phyloP scores from a whole-genome alignment of 2,113 vertebrate genomes.

The Brachypodius melanocephalos region DNA sequence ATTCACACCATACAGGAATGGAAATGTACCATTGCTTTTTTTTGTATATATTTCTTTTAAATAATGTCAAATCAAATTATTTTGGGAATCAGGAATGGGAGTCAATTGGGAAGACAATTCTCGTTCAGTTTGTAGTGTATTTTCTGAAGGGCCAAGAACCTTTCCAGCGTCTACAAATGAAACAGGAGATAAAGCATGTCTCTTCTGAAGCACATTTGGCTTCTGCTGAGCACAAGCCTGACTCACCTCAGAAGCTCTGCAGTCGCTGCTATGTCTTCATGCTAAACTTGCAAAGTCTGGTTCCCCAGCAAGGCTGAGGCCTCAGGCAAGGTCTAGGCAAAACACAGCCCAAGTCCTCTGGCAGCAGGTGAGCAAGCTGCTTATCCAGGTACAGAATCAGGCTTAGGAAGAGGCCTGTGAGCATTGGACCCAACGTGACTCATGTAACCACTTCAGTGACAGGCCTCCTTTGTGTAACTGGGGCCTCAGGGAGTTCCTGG shows the following conservation, averaged over 20 bases:
- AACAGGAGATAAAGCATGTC: background rate
- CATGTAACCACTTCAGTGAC: background rate
- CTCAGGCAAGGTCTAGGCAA: background rate
- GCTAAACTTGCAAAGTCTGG: background rate
- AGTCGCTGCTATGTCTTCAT: background rate
- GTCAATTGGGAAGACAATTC: background rate
- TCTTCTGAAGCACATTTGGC: background rate
- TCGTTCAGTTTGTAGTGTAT: background rate
- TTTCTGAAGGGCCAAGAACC: background rate
- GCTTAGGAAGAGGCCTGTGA: background rate
- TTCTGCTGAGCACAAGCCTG: background rate
- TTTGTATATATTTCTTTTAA: background rate
- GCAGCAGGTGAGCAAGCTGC: background rate
- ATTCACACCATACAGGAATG: background rate
- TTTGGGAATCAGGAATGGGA: background rate
- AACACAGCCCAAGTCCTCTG: background rate
- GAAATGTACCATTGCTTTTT: background rate
- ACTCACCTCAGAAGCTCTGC: background rate
- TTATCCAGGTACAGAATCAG: background rate
- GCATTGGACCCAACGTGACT: accelerated
- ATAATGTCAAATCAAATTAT: background rate
- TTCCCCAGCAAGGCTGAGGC: background rate
- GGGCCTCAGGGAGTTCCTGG: background rate
- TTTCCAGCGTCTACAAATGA: background rate
- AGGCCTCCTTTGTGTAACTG: background rate